Evolutionary conservation across 2,113 vertebrate species (phyloP).

Genomic region (Cricetomys ansorgei): DNA sequence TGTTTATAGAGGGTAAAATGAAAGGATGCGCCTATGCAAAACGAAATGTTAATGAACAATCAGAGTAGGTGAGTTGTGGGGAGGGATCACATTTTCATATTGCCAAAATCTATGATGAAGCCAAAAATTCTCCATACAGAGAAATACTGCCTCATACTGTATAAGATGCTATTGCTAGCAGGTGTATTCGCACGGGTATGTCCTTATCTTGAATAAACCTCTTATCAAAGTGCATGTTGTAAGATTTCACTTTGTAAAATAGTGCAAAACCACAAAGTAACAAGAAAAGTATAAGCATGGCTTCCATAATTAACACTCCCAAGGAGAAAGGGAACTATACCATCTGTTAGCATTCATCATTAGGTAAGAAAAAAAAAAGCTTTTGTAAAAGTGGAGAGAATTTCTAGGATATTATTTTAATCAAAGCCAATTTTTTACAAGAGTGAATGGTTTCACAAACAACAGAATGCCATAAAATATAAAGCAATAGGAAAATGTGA

Average conservation of each 20-base stretch:
- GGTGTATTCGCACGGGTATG: neutral
- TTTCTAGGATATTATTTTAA: neutral
- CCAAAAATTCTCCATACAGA: neutral
- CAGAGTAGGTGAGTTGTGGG: neutral
- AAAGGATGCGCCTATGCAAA: neutral
- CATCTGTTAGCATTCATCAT: neutral
- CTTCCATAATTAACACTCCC: too few species aligned
- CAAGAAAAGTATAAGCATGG: neutral
- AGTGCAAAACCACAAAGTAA: neutral
- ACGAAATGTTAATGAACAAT: neutral
- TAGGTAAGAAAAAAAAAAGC: neutral
- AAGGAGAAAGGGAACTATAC: rapidly evolving
- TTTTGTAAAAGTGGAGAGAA: neutral
- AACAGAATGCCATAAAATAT: neutral
- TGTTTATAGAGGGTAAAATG: neutral
- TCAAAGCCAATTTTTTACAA: neutral
- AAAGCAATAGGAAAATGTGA: neutral
- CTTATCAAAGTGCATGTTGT: neutral
- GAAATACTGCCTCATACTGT: neutral
- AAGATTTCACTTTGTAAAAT: neutral
- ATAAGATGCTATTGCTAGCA: neutral
- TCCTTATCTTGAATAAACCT: neutral
- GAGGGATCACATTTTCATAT: neutral
- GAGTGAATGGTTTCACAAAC: neutral
- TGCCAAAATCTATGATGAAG: neutral